Evolutionary conservation across 2,888 invertebrate species (phyloP), one percentile per base, ranked within the genome.

Genomic region (Phyllotreta cruciferae): DNA sequence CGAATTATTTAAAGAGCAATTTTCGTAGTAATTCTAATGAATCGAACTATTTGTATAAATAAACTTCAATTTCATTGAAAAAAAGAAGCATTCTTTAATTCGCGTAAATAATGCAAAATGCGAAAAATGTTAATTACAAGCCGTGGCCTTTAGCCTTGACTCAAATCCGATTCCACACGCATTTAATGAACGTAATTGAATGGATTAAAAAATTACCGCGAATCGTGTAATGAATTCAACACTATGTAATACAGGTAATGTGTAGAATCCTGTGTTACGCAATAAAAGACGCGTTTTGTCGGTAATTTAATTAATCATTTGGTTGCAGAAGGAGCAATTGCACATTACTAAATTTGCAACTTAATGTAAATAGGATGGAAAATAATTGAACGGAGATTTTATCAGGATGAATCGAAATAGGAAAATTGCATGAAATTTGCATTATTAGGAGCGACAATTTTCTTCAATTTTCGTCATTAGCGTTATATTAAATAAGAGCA

Each of bases 101-200:
- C 35, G 13, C 35, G 34, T 41, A 47, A 55, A 54, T 37, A 44
- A 60, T 61, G 45, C 53, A 54, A 60, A 61, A 61, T 39, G 49
- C 39, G 11, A 45, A 57, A 49, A 39, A 49, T 24, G 38, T 49
- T 57, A 57, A 49, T 49, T 10, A 24, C 24, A 24, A 24, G 42
- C 49, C 36, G 11, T 7, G 13, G 37, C 37, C 50, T 35, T 6
- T 42, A 58, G 24, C 58, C 50, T 58, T 52, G 58, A 58, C 50
- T 50, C 34, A 41, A 35, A 50, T 58, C 50, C 38, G 35, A 50
- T 58, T 11, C 41, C 35, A 42, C 11, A 6, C 11, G 34, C 14
- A 34, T 14, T 39, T 49, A 24, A 14, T 14, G 24, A 47, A 47
- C 38, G 7, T 56, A 14, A 54, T 54, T 54, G 14, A 54, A 34